These are phyloP conservation scores for Halcyon badia DNA, from an alignment of 2,797 vertebrate genomes.

Conservation along the genomic window DNA sequence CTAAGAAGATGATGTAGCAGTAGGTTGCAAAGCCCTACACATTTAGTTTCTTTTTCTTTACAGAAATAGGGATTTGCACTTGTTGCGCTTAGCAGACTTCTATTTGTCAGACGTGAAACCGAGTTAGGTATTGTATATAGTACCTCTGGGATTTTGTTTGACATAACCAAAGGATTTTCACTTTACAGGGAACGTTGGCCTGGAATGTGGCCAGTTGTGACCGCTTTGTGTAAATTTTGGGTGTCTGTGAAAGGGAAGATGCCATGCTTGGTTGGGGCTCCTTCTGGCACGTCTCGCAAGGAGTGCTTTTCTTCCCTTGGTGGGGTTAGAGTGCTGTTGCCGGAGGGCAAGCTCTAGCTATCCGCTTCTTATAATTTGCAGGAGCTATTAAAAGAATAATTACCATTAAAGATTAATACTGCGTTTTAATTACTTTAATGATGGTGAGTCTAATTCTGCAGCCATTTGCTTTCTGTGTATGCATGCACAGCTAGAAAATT, in stretches of 20 bases:
- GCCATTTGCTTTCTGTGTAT: background rate
- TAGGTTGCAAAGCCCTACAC: background rate
- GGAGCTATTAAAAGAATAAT: background rate
- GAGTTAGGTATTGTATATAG: background rate
- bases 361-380: background rate
- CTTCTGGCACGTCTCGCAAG: background rate
- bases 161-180: conserved; percentile 34
- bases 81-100: background rate
- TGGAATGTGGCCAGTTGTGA: conserved; percentile 17
- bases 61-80: background rate
- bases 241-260: background rate
- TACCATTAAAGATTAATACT: background rate
- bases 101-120: background rate
- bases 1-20: background rate
- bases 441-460: background rate
- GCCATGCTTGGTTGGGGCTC: background rate
- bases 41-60: background rate
- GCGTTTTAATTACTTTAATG: background rate
- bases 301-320: background rate
- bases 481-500: background rate
- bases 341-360: background rate
- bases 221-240: background rate
- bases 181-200: background rate
- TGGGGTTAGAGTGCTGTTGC: background rate
- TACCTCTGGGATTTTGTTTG: conserved; percentile 25